Evolutionary conservation across 2,888 invertebrate species (phyloP).

Genomic region (Tiphia femorata): DNA sequence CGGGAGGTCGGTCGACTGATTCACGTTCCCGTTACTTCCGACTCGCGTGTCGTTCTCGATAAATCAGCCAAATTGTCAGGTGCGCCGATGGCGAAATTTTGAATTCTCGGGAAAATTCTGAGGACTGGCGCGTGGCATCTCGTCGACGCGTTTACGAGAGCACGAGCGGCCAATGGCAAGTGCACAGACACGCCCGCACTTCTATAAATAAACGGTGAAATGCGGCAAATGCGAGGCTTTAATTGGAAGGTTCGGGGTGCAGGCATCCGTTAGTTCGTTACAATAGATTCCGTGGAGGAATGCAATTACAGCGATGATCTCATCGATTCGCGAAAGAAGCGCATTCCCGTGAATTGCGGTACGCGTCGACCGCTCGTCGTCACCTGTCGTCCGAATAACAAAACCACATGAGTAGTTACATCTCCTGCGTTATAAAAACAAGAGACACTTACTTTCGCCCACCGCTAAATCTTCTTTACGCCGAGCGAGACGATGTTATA

Average conservation of each 20-base stretch:
- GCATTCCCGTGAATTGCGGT: neutral
- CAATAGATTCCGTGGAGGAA: conserved; percentile 52
- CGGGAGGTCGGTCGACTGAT: too few relatives aligned
- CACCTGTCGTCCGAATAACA: too few relatives aligned
- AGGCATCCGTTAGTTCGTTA: conserved; percentile 57
- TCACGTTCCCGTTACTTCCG: too few relatives aligned
- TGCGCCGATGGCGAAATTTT: too few relatives aligned
- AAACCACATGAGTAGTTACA: too few relatives aligned
- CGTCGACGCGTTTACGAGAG: conserved; percentile 50
- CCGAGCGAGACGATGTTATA: too few relatives aligned
- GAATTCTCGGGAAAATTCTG: conserved; percentile 20
- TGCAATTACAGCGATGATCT: conserved; percentile 54
- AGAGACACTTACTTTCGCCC: too few relatives aligned
- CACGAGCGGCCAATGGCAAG: conserved; percentile 50
- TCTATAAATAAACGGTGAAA: conserved; percentile 60
- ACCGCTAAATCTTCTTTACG: too few relatives aligned
- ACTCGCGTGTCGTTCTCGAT: too few relatives aligned
- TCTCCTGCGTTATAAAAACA: too few relatives aligned
- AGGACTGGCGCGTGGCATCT: conserved; percentile 32
- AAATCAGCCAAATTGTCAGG: too few relatives aligned
- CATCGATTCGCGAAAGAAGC: conserved; percentile 29
- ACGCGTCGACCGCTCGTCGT: neutral
- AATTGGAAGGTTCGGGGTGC: conserved; percentile 56
- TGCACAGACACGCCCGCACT: conserved; percentile 48
- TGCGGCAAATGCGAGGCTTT: conserved; percentile 56